Evolutionary conservation across 2,797 vertebrate genomes (phyloP).

Genomic region (Rhynchonycteris naso): DNA sequence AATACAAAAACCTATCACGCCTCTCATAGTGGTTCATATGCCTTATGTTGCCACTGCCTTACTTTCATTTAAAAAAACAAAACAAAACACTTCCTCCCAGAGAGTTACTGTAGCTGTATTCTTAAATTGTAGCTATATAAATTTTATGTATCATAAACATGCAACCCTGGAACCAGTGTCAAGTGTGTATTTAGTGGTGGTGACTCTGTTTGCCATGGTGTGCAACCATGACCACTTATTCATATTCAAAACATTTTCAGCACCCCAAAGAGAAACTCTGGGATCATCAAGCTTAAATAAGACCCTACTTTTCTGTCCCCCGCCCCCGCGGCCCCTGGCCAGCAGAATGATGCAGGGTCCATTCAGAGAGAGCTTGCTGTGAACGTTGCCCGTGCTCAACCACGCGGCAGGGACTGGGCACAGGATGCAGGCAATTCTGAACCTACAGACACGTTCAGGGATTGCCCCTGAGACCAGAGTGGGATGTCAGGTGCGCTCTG

Average conservation of each 20-base stretch:
- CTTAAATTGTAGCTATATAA: neutral
- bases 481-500: rapidly evolving
- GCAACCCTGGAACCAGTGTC: neutral
- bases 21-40: neutral
- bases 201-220: rapidly evolving
- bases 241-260: neutral
- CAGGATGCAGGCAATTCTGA: neutral
- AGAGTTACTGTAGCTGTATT: neutral
- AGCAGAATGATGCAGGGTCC: too few relatives aligned
- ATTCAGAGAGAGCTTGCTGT: neutral
- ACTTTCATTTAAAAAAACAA: too few relatives aligned
- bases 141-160: too few relatives aligned
- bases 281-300: neutral
- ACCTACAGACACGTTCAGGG: rapidly evolving
- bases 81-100: neutral
- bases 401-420: too few relatives aligned
- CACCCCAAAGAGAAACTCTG: neutral
- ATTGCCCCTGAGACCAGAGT: neutral
- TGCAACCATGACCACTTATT: too few relatives aligned
- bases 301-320: too few relatives aligned
- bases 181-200: neutral
- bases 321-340: too few relatives aligned
- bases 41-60: neutral
- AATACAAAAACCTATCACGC: neutral
- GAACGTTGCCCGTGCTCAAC: rapidly evolving